Percentiles rank a stretch among this genome's conserved stretches.
Conservation (phyloP, 64 coral and sea anemone species). For the Trachythela sp. region DNA sequence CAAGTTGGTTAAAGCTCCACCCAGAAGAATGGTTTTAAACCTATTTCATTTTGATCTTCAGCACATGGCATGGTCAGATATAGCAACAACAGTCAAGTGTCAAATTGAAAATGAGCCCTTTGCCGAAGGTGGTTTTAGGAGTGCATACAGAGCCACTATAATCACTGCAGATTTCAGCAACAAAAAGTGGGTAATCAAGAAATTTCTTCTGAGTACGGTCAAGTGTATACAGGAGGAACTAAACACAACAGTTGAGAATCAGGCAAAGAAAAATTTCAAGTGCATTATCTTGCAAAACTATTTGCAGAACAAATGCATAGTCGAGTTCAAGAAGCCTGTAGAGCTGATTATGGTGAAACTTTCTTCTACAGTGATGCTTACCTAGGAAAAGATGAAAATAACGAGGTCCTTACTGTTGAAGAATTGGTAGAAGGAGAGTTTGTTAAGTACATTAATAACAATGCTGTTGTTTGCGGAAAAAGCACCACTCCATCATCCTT, state of each 20-base stretch:
- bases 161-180: not conserved
- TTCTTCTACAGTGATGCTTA: not conserved
- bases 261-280: not conserved
- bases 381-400: not conserved
- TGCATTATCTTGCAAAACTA: not conserved
- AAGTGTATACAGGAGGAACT: not conserved
- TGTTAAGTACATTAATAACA: not conserved
- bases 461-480: constrained; percentile 4
- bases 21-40: not conserved
- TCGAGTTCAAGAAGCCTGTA: not conserved
- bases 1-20: not conserved
- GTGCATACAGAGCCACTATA: not conserved
- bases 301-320: not conserved
- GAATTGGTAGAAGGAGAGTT: not conserved
- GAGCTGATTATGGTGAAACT: not conserved
- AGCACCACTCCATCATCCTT: not conserved
- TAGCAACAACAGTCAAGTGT: not conserved
- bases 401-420: not conserved
- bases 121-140: not conserved
- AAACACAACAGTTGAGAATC: not conserved
- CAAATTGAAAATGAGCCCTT: not conserved
- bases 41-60: constrained; percentile 6
- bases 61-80: not conserved
- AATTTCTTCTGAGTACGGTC: not conserved
- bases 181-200: not conserved